These are phyloP conservation scores for Thyatira batis DNA, from an alignment of 2,888 invertebrate species.

Conservation along the genomic window DNA sequence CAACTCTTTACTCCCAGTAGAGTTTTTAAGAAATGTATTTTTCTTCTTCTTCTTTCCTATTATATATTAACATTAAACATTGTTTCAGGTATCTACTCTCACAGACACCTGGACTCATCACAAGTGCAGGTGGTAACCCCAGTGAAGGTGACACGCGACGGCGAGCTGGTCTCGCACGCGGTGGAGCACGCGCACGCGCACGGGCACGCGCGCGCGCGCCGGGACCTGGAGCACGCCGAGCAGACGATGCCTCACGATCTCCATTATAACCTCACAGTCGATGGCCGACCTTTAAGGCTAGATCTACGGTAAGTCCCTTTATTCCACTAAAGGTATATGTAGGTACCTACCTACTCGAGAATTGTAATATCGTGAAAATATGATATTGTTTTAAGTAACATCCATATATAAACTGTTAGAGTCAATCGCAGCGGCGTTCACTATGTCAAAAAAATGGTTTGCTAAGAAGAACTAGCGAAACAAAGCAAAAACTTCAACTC, in stretches of 20 bases:
- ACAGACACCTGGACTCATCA: slow-evolving; percentile 73
- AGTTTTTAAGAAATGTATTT: no score
- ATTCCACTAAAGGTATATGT: no score
- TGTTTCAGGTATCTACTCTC: slow-evolving; percentile 73
- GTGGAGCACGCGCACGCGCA: slow-evolving; percentile 80
- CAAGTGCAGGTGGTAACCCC: slow-evolving; percentile 84
- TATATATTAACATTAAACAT: neutral
- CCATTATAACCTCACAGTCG: slow-evolving; percentile 76
- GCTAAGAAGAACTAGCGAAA: no score
- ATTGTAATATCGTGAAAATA: no score
- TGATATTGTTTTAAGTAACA: no score
- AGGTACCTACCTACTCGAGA: no score
- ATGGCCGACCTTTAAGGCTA: slow-evolving; percentile 68
- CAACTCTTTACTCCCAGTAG: no score
- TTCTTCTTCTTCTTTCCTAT: no score
- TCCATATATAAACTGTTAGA: no score
- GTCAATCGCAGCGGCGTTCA: no score
- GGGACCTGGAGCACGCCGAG: slow-evolving; percentile 59
- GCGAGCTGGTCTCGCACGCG: slow-evolving; percentile 80
- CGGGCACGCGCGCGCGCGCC: slow-evolving; percentile 77
- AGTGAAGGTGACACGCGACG: slow-evolving; percentile 82
- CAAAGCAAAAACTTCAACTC: no score
- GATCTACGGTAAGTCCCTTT: slow-evolving; percentile 75
- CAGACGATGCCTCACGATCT: slow-evolving; percentile 59
- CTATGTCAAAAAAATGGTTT: no score